A percentile compares a stretch with the other conserved stretches of the same genome.
Conservation (phyloP, 2,888 invertebrate species). For the Oscheius sp. region DNA sequence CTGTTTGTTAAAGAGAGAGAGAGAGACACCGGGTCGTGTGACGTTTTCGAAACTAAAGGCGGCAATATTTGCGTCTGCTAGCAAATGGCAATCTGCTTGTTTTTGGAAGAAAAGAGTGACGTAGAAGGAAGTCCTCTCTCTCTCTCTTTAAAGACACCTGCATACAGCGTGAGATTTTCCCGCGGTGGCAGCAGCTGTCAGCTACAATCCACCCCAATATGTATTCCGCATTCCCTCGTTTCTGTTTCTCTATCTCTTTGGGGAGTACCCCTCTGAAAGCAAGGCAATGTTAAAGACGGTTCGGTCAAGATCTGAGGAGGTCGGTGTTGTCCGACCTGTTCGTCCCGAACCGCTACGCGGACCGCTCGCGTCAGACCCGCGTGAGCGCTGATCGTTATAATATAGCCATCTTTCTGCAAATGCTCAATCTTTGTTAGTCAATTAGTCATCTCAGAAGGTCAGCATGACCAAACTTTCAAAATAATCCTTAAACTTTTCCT, state of each 20-base stretch:
- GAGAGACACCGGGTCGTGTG: too few relatives aligned
- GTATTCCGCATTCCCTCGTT: too few relatives aligned
- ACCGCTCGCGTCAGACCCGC: slow-evolving; percentile 30
- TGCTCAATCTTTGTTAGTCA: slow-evolving; percentile 36
- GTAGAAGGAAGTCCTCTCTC: background rate
- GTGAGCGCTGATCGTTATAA: slow-evolving; percentile 41
- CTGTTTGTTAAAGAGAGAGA: background rate
- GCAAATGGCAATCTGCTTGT: too few relatives aligned
- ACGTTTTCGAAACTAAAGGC: too few relatives aligned
- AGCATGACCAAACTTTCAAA: too few relatives aligned
- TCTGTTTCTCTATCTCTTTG: background rate
- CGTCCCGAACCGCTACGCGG: slow-evolving; percentile 29
- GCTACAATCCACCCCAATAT: background rate
- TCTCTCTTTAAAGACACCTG: background rate
- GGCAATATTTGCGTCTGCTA: too few relatives aligned
- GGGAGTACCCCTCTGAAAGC: background rate
- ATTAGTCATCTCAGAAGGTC: slow-evolving; percentile 9
- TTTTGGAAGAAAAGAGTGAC: too few relatives aligned
- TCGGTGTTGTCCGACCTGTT: slow-evolving; percentile 7
- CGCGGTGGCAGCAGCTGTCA: background rate
- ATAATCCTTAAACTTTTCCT: background rate
- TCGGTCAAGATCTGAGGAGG: slow-evolving; percentile 3
- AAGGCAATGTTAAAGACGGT: background rate
- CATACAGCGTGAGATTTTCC: background rate
- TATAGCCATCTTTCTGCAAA: slow-evolving; percentile 41